Evolutionary conservation across 2,797 vertebrate genomes (phyloP).

Genomic region (Crotalus adamanteus): DNA sequence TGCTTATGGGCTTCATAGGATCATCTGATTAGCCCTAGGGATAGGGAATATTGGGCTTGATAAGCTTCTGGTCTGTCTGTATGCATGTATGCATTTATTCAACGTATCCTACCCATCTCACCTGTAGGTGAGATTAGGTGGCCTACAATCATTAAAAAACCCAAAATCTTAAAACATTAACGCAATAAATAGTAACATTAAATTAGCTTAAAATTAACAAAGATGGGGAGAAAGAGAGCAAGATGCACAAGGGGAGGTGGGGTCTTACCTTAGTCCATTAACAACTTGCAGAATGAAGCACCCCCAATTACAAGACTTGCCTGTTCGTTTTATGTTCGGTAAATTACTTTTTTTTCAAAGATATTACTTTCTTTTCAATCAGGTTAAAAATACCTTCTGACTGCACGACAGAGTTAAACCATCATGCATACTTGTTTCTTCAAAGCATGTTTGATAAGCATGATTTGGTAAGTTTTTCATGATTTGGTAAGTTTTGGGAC

Average conservation of each 20-base stretch:
- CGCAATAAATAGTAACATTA: background rate
- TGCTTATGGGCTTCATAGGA: background rate
- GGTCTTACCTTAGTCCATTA: background rate
- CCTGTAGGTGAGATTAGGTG: background rate
- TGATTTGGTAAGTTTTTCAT: slow-evolving; percentile 85
- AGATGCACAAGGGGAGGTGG: background rate
- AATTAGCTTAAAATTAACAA: background rate
- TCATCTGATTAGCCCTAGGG: background rate
- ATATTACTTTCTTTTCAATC: slow-evolving; percentile 44
- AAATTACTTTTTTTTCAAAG: slow-evolving; percentile 3
- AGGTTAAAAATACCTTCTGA: slow-evolving; percentile 92
- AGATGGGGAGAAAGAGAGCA: background rate
- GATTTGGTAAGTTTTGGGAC: slow-evolving; percentile 84
- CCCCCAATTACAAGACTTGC: background rate
- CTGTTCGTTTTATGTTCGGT: background rate
- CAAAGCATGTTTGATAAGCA: slow-evolving; percentile 98
- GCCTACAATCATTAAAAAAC: background rate
- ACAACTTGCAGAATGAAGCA: background rate
- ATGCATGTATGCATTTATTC: background rate
- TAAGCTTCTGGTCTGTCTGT: background rate
- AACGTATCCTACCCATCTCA: background rate
- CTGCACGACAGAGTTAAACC: slow-evolving; percentile 97
- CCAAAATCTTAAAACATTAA: background rate
- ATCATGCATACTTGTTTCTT: slow-evolving; percentile 96
- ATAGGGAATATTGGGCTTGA: background rate